These are phyloP conservation scores for Bufo bufo DNA, from an alignment of 2,113 vertebrate genomes.

Conservation along the genomic window DNA sequence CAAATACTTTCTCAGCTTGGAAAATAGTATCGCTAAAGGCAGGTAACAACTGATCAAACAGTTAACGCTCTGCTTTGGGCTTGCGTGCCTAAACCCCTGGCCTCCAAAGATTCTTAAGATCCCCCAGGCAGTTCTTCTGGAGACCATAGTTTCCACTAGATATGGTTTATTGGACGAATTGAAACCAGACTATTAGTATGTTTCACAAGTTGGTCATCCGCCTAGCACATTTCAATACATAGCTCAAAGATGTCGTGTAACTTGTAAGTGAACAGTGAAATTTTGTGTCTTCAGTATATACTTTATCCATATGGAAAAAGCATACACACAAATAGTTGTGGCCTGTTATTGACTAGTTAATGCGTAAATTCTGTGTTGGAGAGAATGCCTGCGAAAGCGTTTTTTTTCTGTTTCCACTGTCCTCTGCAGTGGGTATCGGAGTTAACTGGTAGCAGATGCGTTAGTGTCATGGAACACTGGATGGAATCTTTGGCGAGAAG, in stretches of 20 bases:
- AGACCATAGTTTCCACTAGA: not conserved
- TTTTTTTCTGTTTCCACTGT: conserved; percentile 49
- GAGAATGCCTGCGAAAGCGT: conserved; percentile 47
- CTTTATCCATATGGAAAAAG: not conserved
- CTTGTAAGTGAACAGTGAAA: not conserved
- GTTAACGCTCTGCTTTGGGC: not conserved
- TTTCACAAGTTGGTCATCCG: conserved; percentile 1
- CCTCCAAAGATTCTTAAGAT: not conserved
- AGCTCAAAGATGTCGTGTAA: not conserved
- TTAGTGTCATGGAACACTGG: conserved; percentile 54
- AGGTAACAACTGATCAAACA: conserved; percentile 1
- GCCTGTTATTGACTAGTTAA: conserved; percentile 39
- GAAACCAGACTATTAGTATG: not conserved
- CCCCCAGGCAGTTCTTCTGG: not conserved
- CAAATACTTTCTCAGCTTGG: not conserved
- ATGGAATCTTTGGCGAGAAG: conserved; percentile 47
- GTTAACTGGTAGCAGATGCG: conserved; percentile 51
- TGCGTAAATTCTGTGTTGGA: conserved; percentile 21
- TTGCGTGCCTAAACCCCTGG: not conserved
- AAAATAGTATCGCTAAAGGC: not conserved
- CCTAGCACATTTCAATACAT: not conserved
- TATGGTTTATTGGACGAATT: not conserved
- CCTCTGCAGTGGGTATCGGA: conserved; percentile 49
- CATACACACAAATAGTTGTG: not conserved
- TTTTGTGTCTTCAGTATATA: not conserved